phyloP scores from a whole-genome alignment of 2,888 invertebrate genomes.

The Biston stratarius region DNA sequence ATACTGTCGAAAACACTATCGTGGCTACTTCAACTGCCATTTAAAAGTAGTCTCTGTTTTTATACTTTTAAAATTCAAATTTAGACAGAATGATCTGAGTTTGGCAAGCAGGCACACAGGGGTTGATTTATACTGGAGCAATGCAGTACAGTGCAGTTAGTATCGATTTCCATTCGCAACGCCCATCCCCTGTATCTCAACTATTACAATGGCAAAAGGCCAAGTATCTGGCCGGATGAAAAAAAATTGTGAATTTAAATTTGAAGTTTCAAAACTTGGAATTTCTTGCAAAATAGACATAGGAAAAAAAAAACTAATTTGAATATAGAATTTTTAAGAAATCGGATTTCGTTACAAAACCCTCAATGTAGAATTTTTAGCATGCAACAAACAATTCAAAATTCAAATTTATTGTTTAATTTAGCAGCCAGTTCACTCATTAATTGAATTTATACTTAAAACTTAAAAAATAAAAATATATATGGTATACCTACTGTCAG shows the following conservation, averaged over 20 bases:
- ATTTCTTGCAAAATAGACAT: background rate
- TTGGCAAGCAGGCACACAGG: slow-evolving; percentile 75
- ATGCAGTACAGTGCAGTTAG: slow-evolving; percentile 86
- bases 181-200: slow-evolving; percentile 76
- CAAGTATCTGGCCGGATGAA: slow-evolving; percentile 66
- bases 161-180: slow-evolving; percentile 85
- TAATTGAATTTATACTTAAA: too few species aligned
- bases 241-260: slow-evolving; percentile 24
- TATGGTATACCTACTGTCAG: background rate
- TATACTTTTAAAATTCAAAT: slow-evolving; percentile 32
- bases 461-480: too few species aligned
- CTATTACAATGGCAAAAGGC: slow-evolving; percentile 79
- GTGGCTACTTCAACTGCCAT: background rate
- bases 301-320: too few species aligned
- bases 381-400: too few species aligned
- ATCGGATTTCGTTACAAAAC: too few species aligned
- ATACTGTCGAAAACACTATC: background rate
- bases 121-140: slow-evolving; percentile 86
- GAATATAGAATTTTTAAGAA: background rate
- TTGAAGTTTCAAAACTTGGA: slow-evolving; percentile 12
- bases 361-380: too few species aligned
- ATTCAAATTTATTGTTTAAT: too few species aligned
- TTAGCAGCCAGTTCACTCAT: too few species aligned
- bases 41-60: slow-evolving; percentile 8
- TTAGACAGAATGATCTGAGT: slow-evolving; percentile 46